Percentiles rank a stretch among this genome's conserved stretches.
These are phyloP conservation scores for Polydrusus tereticollis DNA, from an alignment of 2,888 invertebrate species.

Conservation along the genomic window DNA sequence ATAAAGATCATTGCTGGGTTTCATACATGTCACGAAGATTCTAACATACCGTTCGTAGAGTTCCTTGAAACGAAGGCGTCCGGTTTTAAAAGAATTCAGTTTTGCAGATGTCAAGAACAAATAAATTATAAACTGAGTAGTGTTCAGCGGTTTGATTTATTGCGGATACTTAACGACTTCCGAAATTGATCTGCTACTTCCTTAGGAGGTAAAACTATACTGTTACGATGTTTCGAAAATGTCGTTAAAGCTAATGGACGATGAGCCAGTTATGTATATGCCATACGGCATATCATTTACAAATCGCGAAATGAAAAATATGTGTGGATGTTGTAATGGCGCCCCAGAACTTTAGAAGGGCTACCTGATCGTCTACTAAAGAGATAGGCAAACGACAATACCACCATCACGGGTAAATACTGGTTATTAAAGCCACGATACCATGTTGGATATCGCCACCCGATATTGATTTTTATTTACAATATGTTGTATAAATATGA, in stretches of 20 bases:
- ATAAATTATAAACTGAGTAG: neutral
- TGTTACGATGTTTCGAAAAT: constrained; percentile 48
- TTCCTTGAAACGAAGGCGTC: too few species aligned
- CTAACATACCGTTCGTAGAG: neutral
- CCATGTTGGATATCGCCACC: too few species aligned
- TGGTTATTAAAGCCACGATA: too few species aligned
- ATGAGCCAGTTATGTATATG: constrained; percentile 40
- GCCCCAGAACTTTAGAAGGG: too few species aligned
- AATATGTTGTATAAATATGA: too few species aligned
- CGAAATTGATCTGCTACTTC: constrained; percentile 43
- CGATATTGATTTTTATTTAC: too few species aligned
- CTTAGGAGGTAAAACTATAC: constrained; percentile 41
- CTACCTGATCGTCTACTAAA: too few species aligned
- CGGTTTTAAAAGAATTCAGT: too few species aligned
- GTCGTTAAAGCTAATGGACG: constrained; percentile 41
- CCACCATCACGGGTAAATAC: too few species aligned
- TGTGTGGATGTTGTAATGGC: too few species aligned
- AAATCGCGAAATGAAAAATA: too few species aligned
- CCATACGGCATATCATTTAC: constrained; percentile 43
- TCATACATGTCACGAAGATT: constrained; percentile 33
- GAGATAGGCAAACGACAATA: too few species aligned
- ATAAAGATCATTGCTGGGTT: constrained; percentile 32
- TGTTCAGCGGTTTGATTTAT: neutral
- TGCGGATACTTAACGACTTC: constrained; percentile 40
- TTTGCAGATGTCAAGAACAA: neutral